Evolutionary conservation across 2,888 invertebrate genomes (phyloP).

Genomic region (Hypomecis atomaria): DNA sequence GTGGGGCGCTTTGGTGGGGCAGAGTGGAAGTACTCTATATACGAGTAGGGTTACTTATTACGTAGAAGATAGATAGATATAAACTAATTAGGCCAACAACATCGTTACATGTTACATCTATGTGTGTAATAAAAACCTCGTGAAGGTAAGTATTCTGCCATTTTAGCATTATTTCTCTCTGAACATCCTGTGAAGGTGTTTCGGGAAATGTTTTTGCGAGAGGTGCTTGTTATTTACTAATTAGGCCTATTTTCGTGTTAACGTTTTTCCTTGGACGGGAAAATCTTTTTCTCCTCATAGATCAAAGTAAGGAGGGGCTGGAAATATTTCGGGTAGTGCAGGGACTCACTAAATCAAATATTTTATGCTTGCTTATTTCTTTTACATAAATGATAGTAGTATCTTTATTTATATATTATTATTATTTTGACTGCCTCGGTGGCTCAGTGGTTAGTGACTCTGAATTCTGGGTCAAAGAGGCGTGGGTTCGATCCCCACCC

Average conservation of each 20-base stretch:
- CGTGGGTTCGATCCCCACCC: too few relatives aligned
- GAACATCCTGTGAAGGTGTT: conserved; percentile 2
- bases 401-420: too few relatives aligned
- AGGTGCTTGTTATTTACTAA: conserved; percentile 13
- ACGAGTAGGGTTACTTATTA: too few relatives aligned
- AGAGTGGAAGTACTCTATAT: too few relatives aligned
- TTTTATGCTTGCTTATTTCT: background rate
- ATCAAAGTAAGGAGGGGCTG: background rate
- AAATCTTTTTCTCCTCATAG: conserved; percentile 13
- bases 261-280: background rate
- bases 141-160: background rate
- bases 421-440: too few relatives aligned
- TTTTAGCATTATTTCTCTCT: background rate
- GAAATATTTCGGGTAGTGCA: background rate
- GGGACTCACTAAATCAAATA: background rate
- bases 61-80: too few relatives aligned
- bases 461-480: too few relatives aligned
- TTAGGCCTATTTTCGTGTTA: conserved; percentile 14
- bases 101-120: too few relatives aligned
- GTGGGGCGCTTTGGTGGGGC: too few relatives aligned
- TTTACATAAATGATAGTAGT: too few relatives aligned
- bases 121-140: conserved; percentile 6
- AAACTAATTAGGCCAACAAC: too few relatives aligned
- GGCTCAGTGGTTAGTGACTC: too few relatives aligned
- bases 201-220: conserved; percentile 7